Conservation (phyloP, 2,113 vertebrate genomes). For the Dryoscopus gambensis region DNA sequence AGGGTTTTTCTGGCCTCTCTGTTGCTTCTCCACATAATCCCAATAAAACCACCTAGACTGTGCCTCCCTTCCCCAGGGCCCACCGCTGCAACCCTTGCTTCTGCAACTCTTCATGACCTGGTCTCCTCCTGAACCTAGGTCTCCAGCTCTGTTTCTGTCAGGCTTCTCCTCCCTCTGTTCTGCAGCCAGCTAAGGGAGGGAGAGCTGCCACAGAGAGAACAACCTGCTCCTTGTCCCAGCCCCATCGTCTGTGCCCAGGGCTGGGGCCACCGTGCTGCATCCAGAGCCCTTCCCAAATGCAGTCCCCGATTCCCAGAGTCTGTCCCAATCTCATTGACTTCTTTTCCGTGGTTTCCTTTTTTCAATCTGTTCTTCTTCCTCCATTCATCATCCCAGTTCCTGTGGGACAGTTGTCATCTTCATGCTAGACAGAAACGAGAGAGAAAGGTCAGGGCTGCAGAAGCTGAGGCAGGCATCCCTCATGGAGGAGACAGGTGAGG, state of each 20-base stretch:
- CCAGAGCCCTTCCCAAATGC: background rate
- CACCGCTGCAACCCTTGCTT: rapidly evolving
- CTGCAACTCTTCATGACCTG: background rate
- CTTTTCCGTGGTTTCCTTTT: background rate
- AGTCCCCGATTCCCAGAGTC: background rate
- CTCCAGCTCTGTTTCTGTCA: background rate
- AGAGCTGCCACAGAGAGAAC: too few relatives aligned
- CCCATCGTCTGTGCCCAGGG: background rate
- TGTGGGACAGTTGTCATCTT: rapidly evolving
- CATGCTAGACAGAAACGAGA: background rate
- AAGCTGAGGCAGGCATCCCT: background rate
- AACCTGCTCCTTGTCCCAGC: background rate
- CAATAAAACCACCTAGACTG: background rate
- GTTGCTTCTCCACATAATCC: background rate
- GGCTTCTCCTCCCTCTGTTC: background rate
- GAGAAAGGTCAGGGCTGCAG: background rate
- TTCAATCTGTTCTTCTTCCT: background rate
- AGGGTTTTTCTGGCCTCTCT: background rate
- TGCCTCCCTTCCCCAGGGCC: background rate
- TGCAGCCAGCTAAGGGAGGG: background rate
- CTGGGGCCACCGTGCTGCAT: rapidly evolving
- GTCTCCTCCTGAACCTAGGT: background rate
- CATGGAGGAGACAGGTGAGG: background rate
- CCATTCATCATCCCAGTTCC: background rate
- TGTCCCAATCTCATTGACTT: rapidly evolving